Conservation (phyloP, 2,888 invertebrate species). For the Homarus gammarus region DNA sequence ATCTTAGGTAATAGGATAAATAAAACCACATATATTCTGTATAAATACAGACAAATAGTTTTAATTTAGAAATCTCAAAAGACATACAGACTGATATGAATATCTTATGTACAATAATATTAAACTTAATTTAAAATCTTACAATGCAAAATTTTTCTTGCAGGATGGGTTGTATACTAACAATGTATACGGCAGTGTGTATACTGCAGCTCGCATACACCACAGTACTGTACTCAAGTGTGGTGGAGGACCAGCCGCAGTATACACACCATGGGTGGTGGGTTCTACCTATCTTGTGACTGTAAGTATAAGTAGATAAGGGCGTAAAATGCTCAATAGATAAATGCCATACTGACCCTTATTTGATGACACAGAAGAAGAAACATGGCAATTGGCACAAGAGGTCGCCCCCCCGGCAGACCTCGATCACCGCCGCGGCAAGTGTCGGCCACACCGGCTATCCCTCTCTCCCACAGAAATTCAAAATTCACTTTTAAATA, state of each 20-base stretch:
- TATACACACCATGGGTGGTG: conserved; percentile 35
- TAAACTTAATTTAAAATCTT: conserved; percentile 74
- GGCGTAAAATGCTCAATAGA: conserved; percentile 67
- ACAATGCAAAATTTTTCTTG: conserved; percentile 70
- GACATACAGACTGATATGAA: conserved; percentile 76
- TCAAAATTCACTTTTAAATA: conserved; percentile 57
- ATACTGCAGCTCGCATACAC: conserved; percentile 13
- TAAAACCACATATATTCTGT: conserved; percentile 71
- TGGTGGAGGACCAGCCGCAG: conserved; percentile 13
- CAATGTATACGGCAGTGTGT: conserved; percentile 33
- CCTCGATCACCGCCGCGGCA: background rate
- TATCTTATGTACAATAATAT: conserved; percentile 76
- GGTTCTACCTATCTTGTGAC: conserved; percentile 71
- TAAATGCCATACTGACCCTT: conserved; percentile 69
- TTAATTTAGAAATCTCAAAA: conserved; percentile 76
- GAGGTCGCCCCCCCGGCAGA: conserved; percentile 36
- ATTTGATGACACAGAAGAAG: conserved; percentile 66
- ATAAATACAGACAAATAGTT: conserved; percentile 76
- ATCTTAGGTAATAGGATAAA: no score
- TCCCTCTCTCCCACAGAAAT: conserved; percentile 55
- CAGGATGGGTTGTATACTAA: conserved; percentile 61
- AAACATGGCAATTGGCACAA: conserved; percentile 68
- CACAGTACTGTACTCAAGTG: background rate
- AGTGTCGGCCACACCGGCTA: background rate
- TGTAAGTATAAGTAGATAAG: conserved; percentile 70